A percentile compares a stretch with the other conserved stretches of the same genome.
These are phyloP conservation scores for Cosmia trapezina DNA, from an alignment of 2,888 invertebrate genomes.

Conservation along the genomic window DNA sequence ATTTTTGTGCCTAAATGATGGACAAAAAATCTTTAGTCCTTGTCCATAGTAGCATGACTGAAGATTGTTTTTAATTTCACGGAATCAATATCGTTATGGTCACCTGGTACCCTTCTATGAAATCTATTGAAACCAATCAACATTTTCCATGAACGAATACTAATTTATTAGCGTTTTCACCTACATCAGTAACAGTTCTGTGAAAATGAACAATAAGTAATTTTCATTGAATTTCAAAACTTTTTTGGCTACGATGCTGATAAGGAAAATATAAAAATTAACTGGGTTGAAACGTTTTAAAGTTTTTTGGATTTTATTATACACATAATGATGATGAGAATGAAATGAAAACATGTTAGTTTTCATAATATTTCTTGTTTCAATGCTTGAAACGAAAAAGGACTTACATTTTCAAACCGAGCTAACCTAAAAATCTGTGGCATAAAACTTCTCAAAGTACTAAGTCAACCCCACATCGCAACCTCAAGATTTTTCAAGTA, in stretches of 20 bases:
- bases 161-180: neutral
- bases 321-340: neutral
- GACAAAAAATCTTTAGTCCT: no score
- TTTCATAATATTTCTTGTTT: neutral
- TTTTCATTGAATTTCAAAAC: neutral
- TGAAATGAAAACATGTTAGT: no score
- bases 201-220: neutral
- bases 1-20: no score
- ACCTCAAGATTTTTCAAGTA: slow-evolving; percentile 30
- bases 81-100: neutral
- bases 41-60: no score
- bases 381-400: neutral
- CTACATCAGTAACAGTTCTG: neutral
- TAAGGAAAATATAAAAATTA: neutral
- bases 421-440: neutral
- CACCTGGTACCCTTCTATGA: neutral
- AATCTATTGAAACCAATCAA: neutral
- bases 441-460: neutral
- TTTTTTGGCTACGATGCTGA: neutral
- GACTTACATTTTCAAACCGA: neutral
- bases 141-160: neutral
- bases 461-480: slow-evolving; percentile 18
- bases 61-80: slow-evolving; percentile 6
- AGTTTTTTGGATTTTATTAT: neutral
- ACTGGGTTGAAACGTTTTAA: neutral